Conservation (phyloP, 2,113 vertebrate species). For the Neolamprologus falcicula region DNA sequence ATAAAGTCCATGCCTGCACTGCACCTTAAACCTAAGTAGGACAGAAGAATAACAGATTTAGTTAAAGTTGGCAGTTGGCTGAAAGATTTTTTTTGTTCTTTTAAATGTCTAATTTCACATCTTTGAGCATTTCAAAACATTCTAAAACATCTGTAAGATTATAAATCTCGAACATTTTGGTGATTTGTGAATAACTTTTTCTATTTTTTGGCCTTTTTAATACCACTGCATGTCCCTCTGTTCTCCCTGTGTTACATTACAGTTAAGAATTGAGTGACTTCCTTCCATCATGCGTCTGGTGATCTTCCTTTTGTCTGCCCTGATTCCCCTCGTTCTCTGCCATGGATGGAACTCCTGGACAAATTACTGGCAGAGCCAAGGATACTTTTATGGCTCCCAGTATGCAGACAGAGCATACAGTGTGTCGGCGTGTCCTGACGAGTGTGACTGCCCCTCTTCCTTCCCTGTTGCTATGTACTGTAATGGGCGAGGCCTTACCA, state of each 20-base stretch:
- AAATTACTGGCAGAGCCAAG: conserved; percentile 67
- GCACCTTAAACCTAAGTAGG: neutral
- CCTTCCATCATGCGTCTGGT: conserved; percentile 77
- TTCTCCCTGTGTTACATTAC: neutral
- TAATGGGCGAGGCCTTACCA: conserved; percentile 80
- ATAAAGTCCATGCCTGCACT: neutral
- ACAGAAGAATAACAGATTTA: neutral
- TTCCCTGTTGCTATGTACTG: conserved; percentile 94
- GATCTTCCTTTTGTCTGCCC: conserved; percentile 43
- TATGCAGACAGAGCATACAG: conserved; percentile 52
- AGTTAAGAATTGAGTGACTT: conserved; percentile 37
- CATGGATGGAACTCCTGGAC: conserved; percentile 79
- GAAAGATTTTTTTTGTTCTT: neutral
- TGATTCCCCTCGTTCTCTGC: conserved; percentile 70
- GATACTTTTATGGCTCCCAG: conserved; percentile 36
- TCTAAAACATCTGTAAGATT: neutral
- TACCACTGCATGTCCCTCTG: neutral
- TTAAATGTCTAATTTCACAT: neutral
- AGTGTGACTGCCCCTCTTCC: conserved; percentile 89
- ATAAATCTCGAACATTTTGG: neutral
- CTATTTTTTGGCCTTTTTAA: neutral
- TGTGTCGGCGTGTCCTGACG: conserved; percentile 74
- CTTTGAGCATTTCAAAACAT: neutral
- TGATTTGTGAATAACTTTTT: neutral
- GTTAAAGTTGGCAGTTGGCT: neutral